phyloP scores from a whole-genome alignment of 2,797 vertebrate species.

The Coregonus suidteri region DNA sequence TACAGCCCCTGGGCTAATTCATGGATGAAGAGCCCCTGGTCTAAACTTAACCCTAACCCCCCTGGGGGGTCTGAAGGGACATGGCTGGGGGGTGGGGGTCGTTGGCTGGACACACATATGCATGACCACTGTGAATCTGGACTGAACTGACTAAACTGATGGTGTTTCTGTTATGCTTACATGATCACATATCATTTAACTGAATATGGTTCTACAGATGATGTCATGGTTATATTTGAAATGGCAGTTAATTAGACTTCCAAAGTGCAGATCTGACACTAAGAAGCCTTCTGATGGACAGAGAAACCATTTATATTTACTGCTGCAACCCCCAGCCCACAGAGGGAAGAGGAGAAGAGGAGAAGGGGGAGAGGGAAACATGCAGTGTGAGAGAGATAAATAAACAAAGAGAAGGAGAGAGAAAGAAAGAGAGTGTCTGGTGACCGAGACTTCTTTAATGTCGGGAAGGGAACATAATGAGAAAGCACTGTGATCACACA shows the following conservation, averaged over 20 bases:
- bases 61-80: neutral
- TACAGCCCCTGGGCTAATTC: slow-evolving; percentile 37
- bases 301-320: slow-evolving; percentile 34
- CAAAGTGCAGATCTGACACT: slow-evolving; percentile 47
- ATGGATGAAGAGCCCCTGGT: slow-evolving; percentile 45
- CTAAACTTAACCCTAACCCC: neutral
- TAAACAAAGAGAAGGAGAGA: neutral
- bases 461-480: slow-evolving; percentile 61
- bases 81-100: neutral
- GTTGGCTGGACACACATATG: slow-evolving; percentile 66
- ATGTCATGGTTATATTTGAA: slow-evolving; percentile 63
- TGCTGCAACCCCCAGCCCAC: neutral
- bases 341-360: slow-evolving; percentile 26
- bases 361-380: slow-evolving; percentile 36
- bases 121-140: slow-evolving; percentile 78
- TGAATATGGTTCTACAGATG: neutral
- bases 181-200: slow-evolving; percentile 8
- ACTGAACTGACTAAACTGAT: slow-evolving; percentile 56
- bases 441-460: slow-evolving; percentile 66
- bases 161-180: slow-evolving; percentile 73
- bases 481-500: slow-evolving; percentile 70
- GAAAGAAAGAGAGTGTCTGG: slow-evolving; percentile 43
- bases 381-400: neutral
- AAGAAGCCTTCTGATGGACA: slow-evolving; percentile 46
- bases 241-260: neutral